phyloP scores from a whole-genome alignment of 2,113 vertebrate genomes.

The Nothocercus nigrocapillus region DNA sequence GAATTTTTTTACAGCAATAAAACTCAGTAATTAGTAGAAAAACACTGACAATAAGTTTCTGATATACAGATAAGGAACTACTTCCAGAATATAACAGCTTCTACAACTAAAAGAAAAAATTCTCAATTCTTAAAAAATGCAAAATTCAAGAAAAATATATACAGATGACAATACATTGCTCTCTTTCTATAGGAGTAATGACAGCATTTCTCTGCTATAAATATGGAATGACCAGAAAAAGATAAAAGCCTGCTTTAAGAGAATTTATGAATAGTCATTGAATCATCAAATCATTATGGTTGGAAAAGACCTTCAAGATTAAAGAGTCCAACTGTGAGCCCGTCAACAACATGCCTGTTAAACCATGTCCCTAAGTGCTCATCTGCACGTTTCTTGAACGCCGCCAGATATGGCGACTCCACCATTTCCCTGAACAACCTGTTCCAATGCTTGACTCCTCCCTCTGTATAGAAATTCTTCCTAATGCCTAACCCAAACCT shows the following conservation, averaged over 20 bases:
- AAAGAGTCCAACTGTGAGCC: no score
- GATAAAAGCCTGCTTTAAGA: neutral
- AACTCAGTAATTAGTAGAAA: neutral
- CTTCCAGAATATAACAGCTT: neutral
- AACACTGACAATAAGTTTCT: neutral
- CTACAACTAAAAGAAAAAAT: neutral
- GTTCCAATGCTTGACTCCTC: no score
- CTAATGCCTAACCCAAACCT: no score
- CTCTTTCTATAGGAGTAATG: neutral
- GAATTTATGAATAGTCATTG: neutral
- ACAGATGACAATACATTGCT: neutral
- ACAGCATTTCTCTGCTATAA: neutral
- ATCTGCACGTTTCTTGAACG: no score
- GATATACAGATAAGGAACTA: neutral
- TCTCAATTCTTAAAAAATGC: neutral
- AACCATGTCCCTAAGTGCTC: no score
- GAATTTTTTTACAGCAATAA: neutral
- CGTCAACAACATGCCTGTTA: no score
- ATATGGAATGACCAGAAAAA: neutral
- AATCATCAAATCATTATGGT: no score
- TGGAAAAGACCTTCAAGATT: no score
- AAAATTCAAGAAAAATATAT: neutral
- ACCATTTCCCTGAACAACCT: no score
- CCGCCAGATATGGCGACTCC: no score
- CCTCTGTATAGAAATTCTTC: no score